Evolutionary conservation across 2,113 vertebrate species (phyloP).

Genomic region (Cryptomyrus ogoouensis): DNA sequence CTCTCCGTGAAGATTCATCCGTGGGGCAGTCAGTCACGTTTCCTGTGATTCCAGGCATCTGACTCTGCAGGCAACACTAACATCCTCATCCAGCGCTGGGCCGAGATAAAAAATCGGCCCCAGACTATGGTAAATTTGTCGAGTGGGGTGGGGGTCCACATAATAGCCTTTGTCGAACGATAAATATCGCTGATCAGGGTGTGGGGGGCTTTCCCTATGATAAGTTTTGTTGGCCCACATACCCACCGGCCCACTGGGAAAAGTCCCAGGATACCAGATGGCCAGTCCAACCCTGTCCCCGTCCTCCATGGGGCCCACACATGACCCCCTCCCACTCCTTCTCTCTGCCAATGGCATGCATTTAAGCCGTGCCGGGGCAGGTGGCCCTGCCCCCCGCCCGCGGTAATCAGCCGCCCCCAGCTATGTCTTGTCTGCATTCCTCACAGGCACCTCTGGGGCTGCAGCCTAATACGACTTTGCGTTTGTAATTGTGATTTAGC

Average conservation of each 20-base stretch:
- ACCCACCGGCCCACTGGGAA: not conserved
- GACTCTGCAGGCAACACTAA: not conserved
- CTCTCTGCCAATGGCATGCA: not conserved
- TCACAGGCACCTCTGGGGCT: not conserved
- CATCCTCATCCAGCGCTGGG: not conserved
- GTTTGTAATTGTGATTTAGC: not conserved
- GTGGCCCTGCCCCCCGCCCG: not conserved
- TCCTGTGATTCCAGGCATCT: not conserved
- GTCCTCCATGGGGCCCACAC: not conserved
- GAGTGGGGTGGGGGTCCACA: not conserved
- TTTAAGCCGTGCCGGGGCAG: not conserved
- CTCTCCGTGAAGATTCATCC: not conserved
- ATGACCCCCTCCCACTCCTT: not conserved
- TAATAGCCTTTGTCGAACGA: not conserved
- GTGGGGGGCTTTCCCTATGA: not conserved
- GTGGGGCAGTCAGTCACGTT: not conserved
- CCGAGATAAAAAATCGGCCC: not conserved
- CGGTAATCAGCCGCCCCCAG: not conserved
- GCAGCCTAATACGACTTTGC: not conserved
- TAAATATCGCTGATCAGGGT: not conserved
- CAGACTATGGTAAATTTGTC: not conserved
- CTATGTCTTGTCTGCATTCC: not conserved
- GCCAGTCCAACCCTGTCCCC: not conserved
- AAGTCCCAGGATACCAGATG: not conserved
- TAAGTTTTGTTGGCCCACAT: not conserved